Conservation (phyloP, 2,888 invertebrate genomes). For the Tenthredo distinguenda region DNA sequence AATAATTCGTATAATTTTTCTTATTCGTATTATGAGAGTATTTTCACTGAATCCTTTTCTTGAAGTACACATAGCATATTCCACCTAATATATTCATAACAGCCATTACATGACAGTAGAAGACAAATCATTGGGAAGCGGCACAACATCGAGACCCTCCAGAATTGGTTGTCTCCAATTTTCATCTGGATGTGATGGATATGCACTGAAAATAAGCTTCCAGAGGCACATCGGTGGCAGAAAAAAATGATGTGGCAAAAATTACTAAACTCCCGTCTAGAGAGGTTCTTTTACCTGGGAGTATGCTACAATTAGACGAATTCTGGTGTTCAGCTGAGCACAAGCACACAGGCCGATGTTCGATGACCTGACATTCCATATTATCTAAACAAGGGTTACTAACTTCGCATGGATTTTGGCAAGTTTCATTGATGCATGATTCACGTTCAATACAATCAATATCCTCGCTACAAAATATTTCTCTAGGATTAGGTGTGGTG, state of each 20-base stretch:
- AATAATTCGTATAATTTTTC: conserved; percentile 42
- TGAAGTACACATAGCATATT: conserved; percentile 50
- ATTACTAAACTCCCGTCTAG: conserved; percentile 62
- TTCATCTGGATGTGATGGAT: conserved; percentile 61
- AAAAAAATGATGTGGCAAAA: conserved; percentile 63
- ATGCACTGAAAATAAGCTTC: conserved; percentile 59
- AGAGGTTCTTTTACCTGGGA: conserved; percentile 81
- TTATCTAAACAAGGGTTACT: conserved; percentile 77
- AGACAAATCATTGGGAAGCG: conserved; percentile 54
- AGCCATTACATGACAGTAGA: conserved; percentile 51
- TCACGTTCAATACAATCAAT: conserved; percentile 77
- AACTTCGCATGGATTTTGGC: conserved; percentile 80
- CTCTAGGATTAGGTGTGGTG: conserved; percentile 7
- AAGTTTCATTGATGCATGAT: conserved; percentile 79
- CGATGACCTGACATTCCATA: conserved; percentile 79
- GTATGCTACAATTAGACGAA: conserved; percentile 80
- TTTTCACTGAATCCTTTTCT: conserved; percentile 50
- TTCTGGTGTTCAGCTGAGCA: conserved; percentile 78
- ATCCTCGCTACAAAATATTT: conserved; percentile 66
- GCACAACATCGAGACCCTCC: conserved; percentile 61
- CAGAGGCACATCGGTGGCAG: conserved; percentile 56
- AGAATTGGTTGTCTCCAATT: conserved; percentile 66
- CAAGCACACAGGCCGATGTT: conserved; percentile 81
- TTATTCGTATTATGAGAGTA: conserved; percentile 49
- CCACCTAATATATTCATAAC: conserved; percentile 51